Evolutionary conservation across 2,797 vertebrate genomes (phyloP), one percentile per base, ranked within the genome.

Genomic region (Falco naumanni): DNA sequence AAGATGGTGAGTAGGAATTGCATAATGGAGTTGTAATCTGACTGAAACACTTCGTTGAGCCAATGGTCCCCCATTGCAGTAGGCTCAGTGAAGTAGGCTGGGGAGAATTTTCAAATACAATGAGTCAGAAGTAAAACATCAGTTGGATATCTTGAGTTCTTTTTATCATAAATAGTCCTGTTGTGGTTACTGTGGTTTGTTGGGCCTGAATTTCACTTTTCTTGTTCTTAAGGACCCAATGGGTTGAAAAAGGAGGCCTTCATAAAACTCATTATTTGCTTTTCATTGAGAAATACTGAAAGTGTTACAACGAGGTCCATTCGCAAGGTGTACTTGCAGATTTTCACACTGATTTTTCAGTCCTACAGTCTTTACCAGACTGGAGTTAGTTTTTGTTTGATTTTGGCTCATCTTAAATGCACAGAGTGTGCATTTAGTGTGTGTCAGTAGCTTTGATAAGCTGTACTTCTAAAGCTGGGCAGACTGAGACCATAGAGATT

Each of bases 1-100:
- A 99, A 99, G 97, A 99, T 99, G 99, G 99, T 99, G 95, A 98
- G 99, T 97, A 59, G 26, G 57, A 91, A 61, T 5, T 60, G 65
- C 16, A 8, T 56, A n/a, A 29, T 9, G 48, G 34, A 37, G 48
- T 25, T 5, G 5, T 65, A 28, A 82, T 64, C 50, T 91, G 54
- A 51, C 37, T 71, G 71, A 88, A 51, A 47, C 34, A 15, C 24
- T 43, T 63, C 31, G 45, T 50, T 93, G 25, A 79, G 51, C 14
- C 45, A 34, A 8, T 29, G 28, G 24, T 50, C 31, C 70, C 41
- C 45, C 17, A 2, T 18, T 84, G 70, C n/a, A 34, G 2, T 4
- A 76, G 82, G 20, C 47, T 69, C 28, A 29, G 54, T 28, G 29
- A 9, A 6, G 48, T 37, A 71, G 13, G 7, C 54, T 65, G 48